Conservation (phyloP, 2,888 invertebrate genomes). For the Agonopterix heracliana region DNA sequence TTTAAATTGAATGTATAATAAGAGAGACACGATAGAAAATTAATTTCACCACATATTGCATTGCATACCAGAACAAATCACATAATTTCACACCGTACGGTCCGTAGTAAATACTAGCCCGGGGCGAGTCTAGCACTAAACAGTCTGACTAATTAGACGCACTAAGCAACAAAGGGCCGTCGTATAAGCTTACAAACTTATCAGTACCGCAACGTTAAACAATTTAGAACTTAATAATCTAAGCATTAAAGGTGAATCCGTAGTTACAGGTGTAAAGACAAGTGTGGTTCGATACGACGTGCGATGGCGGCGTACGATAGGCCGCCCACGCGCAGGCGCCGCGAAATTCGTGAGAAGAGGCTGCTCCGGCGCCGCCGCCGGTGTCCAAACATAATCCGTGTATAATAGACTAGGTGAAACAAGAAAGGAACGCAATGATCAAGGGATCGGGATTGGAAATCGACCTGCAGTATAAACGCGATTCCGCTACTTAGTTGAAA, state of each 20-base stretch:
- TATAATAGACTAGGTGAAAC: neutral
- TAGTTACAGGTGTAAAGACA: conserved; percentile 5
- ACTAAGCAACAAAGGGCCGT: conserved; percentile 66
- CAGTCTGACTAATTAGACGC: conserved; percentile 74
- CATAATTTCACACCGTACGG: conserved; percentile 56
- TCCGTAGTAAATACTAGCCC: conserved; percentile 49
- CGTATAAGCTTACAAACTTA: conserved; percentile 31
- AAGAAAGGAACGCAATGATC: too few species aligned
- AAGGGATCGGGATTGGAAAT: neutral
- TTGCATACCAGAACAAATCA: conserved; percentile 46
- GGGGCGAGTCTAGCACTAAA: conserved; percentile 63
- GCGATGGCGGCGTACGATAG: conserved; percentile 66
- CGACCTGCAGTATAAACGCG: too few species aligned
- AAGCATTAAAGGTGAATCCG: conserved; percentile 25
- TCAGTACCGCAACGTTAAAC: conserved; percentile 15
- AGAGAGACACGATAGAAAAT: neutral
- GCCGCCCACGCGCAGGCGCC: conserved; percentile 68
- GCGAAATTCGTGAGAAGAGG: conserved; percentile 73
- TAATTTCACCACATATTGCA: conserved; percentile 2
- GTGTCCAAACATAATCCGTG: conserved; percentile 36
- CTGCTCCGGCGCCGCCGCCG: conserved; percentile 49
- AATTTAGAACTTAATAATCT: conserved; percentile 33
- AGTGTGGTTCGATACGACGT: conserved; percentile 41
- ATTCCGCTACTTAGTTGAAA: too few species aligned
- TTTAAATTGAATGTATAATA: too few species aligned